Evolutionary conservation across 2,113 vertebrate genomes (phyloP).

Genomic region (Coptodon bakossiorum): DNA sequence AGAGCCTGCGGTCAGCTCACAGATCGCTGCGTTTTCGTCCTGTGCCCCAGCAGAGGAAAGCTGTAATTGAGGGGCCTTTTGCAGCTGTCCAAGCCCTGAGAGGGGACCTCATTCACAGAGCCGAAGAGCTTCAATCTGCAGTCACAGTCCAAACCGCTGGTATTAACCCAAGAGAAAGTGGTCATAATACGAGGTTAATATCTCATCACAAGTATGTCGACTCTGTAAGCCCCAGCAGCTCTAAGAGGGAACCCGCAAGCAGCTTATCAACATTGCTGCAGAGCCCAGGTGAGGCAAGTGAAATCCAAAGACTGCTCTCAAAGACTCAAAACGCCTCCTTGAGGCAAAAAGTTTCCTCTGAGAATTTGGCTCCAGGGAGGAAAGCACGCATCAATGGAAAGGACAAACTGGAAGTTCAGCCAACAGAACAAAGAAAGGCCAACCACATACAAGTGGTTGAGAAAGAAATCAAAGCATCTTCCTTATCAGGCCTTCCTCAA

Average conservation of each 20-base stretch:
- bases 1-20: constrained; percentile 9
- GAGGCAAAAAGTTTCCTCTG: not conserved
- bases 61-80: constrained; percentile 37
- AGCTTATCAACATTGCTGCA: not conserved
- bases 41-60: not conserved
- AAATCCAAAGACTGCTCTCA: not conserved
- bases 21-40: constrained; percentile 21
- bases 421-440: not conserved
- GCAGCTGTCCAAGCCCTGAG: constrained; percentile 18
- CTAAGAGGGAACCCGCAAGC: not conserved
- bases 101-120: constrained; percentile 16
- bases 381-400: not conserved
- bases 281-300: not conserved
- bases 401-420: not conserved
- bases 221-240: not conserved
- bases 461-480: not conserved
- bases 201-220: not conserved
- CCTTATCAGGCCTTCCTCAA: not conserved
- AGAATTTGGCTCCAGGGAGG: not conserved
- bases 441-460: not conserved
- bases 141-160: not conserved
- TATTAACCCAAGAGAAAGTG: not conserved
- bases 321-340: not conserved
- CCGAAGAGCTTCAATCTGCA: not conserved
- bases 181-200: not conserved